Percentiles rank a stretch among this genome's conserved stretches.
phyloP scores from a whole-genome alignment of 2,888 invertebrate genomes.

The Thymelicus sylvestris region DNA sequence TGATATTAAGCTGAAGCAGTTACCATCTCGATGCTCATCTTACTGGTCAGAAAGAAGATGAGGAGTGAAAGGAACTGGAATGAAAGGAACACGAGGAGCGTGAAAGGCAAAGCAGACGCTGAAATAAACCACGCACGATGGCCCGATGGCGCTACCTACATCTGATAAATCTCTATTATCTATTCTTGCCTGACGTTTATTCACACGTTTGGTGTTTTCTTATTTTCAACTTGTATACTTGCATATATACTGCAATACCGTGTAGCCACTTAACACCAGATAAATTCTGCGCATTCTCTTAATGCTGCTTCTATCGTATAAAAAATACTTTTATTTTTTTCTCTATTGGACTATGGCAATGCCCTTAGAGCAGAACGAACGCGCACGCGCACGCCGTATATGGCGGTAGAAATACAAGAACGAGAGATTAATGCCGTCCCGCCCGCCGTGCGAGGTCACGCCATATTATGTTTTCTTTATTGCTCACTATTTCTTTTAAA shows the following conservation, averaged over 20 bases:
- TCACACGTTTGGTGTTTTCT: too few species aligned
- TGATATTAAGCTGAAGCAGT: too few species aligned
- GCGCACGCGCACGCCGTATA: conserved; percentile 77
- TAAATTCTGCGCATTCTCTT: neutral
- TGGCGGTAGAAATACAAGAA: conserved; percentile 74
- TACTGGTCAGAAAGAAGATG: too few species aligned
- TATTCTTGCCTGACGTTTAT: too few species aligned
- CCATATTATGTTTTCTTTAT: conserved; percentile 68
- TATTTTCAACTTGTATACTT: neutral
- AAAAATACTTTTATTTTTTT: conserved; percentile 28
- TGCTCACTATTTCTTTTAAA: conserved; percentile 53
- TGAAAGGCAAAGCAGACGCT: too few species aligned
- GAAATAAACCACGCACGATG: too few species aligned
- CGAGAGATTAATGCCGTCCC: conserved; percentile 74
- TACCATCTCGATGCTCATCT: too few species aligned
- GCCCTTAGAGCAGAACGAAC: conserved; percentile 57
- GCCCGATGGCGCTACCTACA: too few species aligned
- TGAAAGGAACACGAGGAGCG: too few species aligned
- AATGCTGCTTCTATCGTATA: neutral
- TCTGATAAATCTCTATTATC: too few species aligned
- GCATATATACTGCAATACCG: neutral
- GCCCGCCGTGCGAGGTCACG: conserved; percentile 62
- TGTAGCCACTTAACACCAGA: neutral
- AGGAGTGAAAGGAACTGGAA: too few species aligned
- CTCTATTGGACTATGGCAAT: conserved; percentile 52